Base-by-base conservation (phyloP, 2,888 invertebrate species). In the Catocala nupta region DNA sequence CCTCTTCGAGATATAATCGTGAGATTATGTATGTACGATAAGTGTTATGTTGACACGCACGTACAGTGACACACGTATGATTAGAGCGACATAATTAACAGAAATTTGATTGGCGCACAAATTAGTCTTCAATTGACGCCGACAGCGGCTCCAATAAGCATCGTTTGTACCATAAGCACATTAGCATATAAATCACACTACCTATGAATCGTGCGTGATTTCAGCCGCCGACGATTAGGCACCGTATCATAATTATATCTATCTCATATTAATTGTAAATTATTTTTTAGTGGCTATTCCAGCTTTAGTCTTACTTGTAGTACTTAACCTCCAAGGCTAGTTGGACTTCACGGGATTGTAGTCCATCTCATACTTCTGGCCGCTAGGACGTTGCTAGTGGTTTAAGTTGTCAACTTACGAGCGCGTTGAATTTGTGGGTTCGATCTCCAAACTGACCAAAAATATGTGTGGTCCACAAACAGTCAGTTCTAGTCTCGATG, bases 121-220 rank as follows among this genome's bases (percentile, higher is more conserved):
- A 91, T 91, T 90, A 90, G 86, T 82, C 82, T 85, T 84, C 89
- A 83, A 90, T 91, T 91, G 91, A 90, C 71, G 84, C 77, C 74
- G 78, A 74, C 76, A 81, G 82, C 82, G 70, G 81, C 82, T 80
- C 82, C 83, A 87, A 90, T 87, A 86, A 85, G 82, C 84, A 80
- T 82, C 82, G 83, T 83, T 82, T 85, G 85, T 86, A 80, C 80
- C 84, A 79, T 86, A 87, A 88, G 81, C 83, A 85, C 78, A 87
- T 90, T 90, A 88, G 88, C 89, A 90, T 90, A 86, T 86, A 87
- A 89, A 91, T 88, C 85, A 86, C 76, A 62, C 67, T 61, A 80
- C 79, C 78, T 81, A 78, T 83, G 83, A 87, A 84, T 83, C 77
- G 76, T 78, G 78, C 76, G 75, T 86, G 81, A 87, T 85, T 86